These are phyloP conservation scores for Halcyon leucocephala DNA, from an alignment of 2,797 vertebrate species.

Conservation along the genomic window DNA sequence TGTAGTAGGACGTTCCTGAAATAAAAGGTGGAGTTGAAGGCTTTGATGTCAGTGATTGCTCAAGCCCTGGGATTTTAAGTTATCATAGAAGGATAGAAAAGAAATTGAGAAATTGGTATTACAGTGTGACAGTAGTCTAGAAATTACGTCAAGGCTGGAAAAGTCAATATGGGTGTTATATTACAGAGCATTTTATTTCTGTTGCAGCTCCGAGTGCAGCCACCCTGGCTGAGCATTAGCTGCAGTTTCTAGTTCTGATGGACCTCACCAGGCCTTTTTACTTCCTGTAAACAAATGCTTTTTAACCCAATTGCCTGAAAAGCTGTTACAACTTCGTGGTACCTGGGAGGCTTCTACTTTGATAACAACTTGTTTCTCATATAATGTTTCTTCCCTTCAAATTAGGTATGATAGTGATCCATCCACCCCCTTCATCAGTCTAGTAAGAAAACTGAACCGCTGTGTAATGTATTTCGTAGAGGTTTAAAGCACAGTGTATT, in stretches of 20 bases:
- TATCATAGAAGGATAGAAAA: not conserved
- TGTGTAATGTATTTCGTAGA: conserved; percentile 51
- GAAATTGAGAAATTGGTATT: not conserved
- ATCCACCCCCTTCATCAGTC: conserved; percentile 10
- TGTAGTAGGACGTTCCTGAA: not conserved
- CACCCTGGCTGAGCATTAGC: not conserved
- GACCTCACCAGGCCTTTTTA: not conserved
- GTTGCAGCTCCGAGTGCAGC: not conserved
- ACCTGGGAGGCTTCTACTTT: conserved; percentile 42
- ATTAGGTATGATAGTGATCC: conserved; percentile 58
- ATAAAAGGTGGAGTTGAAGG: conserved; percentile 28
- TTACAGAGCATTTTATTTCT: not conserved
- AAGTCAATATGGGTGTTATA: not conserved
- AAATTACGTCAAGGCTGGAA: not conserved
- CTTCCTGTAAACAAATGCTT: conserved; percentile 25
- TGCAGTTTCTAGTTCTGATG: not conserved
- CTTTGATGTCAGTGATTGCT: conserved; percentile 17
- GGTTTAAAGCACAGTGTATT: conserved; percentile 47
- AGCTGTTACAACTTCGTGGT: conserved; percentile 7
- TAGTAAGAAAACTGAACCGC: conserved; percentile 50
- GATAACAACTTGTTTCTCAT: conserved; percentile 52
- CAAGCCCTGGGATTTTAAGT: not conserved
- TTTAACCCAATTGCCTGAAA: conserved; percentile 40
- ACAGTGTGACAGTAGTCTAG: not conserved
- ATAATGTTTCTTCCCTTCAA: conserved; percentile 34